Percentiles rank a stretch among this genome's conserved stretches.
phyloP scores from a whole-genome alignment of 30 jellyfish, hydroid and myxozoan species.

The Kudoa iwatai region DNA sequence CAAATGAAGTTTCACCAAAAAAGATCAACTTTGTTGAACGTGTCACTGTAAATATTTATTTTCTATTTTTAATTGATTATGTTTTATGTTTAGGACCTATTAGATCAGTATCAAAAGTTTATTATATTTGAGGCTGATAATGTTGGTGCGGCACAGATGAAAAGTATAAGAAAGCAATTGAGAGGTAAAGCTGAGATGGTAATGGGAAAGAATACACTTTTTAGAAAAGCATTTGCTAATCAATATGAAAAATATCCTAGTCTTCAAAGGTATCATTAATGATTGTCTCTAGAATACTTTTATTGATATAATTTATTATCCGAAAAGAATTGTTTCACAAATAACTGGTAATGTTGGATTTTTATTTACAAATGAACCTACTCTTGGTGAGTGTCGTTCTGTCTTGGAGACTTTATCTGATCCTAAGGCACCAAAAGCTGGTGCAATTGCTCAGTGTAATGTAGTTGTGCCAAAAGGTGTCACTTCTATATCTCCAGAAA shows the following conservation, averaged over 20 bases:
- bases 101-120: too few relatives aligned
- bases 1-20: too few relatives aligned
- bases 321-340: constrained; percentile 28
- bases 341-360: constrained; percentile 58
- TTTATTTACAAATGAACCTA: constrained; percentile 42
- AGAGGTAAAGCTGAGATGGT: constrained; percentile 49
- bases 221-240: too few relatives aligned
- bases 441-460: constrained; percentile 68
- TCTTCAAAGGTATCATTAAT: too few relatives aligned
- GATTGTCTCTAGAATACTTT: too few relatives aligned
- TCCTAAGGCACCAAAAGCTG: constrained; percentile 78
- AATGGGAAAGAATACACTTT: constrained; percentile 77
- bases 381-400: constrained; percentile 34
- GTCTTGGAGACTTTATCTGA: constrained; percentile 22
- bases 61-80: too few relatives aligned
- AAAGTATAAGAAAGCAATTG: constrained; percentile 33
- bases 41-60: too few relatives aligned
- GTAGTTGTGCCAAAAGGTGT: constrained; percentile 33
- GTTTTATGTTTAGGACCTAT: too few relatives aligned
- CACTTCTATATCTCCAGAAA: constrained; percentile 84
- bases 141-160: constrained; percentile 85
- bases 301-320: too few relatives aligned
- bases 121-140: constrained; percentile 44
- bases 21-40: too few relatives aligned
- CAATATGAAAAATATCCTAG: too few relatives aligned